Percentiles rank a stretch among this genome's conserved stretches.
Conservation (phyloP, 2,113 vertebrate genomes). For the Apodemus sylvaticus region DNA sequence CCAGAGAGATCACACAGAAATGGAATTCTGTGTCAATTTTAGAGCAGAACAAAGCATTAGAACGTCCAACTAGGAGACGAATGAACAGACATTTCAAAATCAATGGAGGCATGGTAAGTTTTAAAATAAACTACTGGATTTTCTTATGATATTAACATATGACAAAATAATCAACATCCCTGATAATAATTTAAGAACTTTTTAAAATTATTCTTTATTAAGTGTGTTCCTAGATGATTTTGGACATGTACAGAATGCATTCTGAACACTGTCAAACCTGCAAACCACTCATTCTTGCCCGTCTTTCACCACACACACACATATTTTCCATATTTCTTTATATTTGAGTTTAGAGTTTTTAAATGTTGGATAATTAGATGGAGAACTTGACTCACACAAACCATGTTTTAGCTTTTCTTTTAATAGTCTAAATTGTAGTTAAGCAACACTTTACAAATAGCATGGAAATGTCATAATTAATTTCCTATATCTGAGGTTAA, state of each 20-base stretch:
- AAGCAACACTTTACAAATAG: slow-evolving; percentile 18
- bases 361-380: neutral
- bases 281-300: too few species aligned
- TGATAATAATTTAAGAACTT: neutral
- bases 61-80: neutral
- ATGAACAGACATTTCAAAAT: neutral
- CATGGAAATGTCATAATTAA: slow-evolving; percentile 1
- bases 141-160: neutral
- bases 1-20: neutral
- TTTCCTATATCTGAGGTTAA: neutral
- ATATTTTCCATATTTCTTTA: neutral
- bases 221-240: neutral
- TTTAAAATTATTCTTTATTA: too few species aligned
- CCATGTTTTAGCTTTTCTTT: neutral
- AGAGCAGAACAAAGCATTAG: neutral
- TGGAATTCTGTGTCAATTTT: neutral
- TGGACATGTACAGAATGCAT: neutral
- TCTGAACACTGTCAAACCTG: neutral
- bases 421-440: neutral
- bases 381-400: neutral
- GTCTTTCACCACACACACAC: neutral
- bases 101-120: neutral
- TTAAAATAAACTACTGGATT: slow-evolving; percentile 6
- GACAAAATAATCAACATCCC: neutral
- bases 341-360: neutral